Percentiles rank a stretch among this genome's conserved stretches.
Evolutionary conservation across 2,797 vertebrate species (phyloP).

Genomic region (Rhynchotus rufescens): DNA sequence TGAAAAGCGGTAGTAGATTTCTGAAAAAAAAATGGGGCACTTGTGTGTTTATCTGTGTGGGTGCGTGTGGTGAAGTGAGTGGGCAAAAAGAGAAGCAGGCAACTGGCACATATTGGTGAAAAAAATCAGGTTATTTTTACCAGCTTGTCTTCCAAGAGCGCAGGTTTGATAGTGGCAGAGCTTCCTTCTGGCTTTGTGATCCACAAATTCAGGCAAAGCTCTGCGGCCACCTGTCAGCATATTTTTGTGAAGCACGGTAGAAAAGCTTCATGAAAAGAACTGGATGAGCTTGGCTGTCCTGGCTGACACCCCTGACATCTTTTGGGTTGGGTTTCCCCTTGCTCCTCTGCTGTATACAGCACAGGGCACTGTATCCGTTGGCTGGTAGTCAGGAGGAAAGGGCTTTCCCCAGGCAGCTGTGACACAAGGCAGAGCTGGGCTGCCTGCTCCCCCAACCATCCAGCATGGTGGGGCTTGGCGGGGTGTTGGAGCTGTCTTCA

Average conservation of each 20-base stretch:
- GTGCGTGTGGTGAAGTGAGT: neutral
- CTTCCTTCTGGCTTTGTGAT: constrained; percentile 45
- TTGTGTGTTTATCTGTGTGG: accelerated
- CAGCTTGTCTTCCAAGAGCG: neutral
- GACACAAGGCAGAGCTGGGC: neutral
- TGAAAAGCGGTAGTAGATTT: neutral
- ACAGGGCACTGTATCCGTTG: neutral
- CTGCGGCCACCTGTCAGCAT: constrained; percentile 47
- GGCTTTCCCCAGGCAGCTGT: neutral
- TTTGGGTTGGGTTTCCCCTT: neutral
- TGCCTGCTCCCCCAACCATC: neutral
- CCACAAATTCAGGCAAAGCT: neutral
- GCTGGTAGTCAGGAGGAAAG: neutral
- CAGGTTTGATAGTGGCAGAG: neutral
- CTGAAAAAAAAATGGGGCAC: neutral
- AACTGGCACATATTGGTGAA: accelerated
- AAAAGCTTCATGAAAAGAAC: neutral
- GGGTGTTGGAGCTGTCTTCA: neutral
- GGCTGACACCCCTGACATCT: neutral
- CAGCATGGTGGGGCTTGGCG: neutral
- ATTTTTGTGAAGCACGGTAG: neutral
- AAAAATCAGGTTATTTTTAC: constrained; percentile 29
- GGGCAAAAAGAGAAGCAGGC: neutral
- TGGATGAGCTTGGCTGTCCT: neutral
- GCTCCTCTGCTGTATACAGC: too few species aligned